Conservation (phyloP, 1,140 invertebrate species). For the Acromyrmex heyeri region DNA sequence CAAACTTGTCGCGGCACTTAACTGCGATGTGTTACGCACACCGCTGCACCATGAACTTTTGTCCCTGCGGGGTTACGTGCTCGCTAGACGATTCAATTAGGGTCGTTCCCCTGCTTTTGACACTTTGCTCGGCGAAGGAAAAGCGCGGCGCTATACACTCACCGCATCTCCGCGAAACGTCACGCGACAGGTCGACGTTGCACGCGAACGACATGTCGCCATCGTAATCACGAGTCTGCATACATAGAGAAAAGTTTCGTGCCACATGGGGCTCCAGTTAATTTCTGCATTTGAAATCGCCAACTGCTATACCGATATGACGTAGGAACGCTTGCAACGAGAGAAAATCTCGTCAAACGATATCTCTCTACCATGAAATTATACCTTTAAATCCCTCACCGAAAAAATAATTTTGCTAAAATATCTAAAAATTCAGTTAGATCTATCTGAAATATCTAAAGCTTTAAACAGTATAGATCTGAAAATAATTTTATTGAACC, state of each 20-base stretch:
- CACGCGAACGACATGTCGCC: conserved; percentile 47
- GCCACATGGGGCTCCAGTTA: conserved; percentile 11
- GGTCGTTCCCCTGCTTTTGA: conserved; percentile 66
- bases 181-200: conserved; percentile 41
- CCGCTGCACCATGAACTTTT: conserved; percentile 37
- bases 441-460: too few species aligned
- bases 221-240: conserved; percentile 55
- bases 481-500: too few species aligned
- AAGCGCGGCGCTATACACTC: conserved; percentile 36
- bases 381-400: background rate
- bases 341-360: conserved; percentile 20
- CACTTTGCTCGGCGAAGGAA: conserved; percentile 54
- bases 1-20: conserved; percentile 44
- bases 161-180: conserved; percentile 29
- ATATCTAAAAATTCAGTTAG: too few species aligned
- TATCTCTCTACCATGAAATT: background rate
- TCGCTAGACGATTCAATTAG: conserved; percentile 67
- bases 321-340: background rate
- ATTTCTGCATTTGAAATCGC: conserved; percentile 26
- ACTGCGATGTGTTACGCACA: conserved; percentile 45
- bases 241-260: conserved; percentile 49
- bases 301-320: background rate
- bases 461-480: too few species aligned
- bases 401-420: too few species aligned
- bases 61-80: conserved; percentile 37